Evolutionary conservation across 2,797 vertebrate genomes (phyloP).

Genomic region (Oceanodroma leucorhoa): DNA sequence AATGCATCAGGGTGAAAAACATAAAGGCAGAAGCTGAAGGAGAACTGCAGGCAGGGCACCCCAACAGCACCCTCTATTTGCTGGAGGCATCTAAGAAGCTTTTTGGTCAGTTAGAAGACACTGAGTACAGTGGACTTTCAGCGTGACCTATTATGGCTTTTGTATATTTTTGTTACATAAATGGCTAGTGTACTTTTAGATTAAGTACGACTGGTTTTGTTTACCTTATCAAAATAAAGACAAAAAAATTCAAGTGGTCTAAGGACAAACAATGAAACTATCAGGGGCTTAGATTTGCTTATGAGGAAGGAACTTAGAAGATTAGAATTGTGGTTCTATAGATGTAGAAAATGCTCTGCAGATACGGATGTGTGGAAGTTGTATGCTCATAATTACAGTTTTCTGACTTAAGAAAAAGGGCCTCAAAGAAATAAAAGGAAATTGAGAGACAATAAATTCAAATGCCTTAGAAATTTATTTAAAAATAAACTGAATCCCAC

Average conservation of each 20-base stretch:
- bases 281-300: background rate
- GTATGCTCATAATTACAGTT: background rate
- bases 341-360: background rate
- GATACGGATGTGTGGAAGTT: background rate
- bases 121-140: background rate
- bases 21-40: background rate
- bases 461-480: background rate
- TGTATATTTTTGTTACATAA: background rate
- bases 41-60: background rate
- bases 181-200: background rate
- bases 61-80: background rate
- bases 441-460: background rate
- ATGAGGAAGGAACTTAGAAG: background rate
- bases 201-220: background rate
- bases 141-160: background rate
- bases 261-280: background rate
- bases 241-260: background rate
- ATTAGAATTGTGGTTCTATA: background rate
- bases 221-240: background rate
- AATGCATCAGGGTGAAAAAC: background rate
- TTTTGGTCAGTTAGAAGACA: background rate
- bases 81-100: background rate
- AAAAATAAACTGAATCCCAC: background rate
- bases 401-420: background rate
- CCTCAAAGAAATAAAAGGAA: background rate